Base-by-base conservation (phyloP, 2,797 vertebrate species). In the Gallirallus australis region DNA sequence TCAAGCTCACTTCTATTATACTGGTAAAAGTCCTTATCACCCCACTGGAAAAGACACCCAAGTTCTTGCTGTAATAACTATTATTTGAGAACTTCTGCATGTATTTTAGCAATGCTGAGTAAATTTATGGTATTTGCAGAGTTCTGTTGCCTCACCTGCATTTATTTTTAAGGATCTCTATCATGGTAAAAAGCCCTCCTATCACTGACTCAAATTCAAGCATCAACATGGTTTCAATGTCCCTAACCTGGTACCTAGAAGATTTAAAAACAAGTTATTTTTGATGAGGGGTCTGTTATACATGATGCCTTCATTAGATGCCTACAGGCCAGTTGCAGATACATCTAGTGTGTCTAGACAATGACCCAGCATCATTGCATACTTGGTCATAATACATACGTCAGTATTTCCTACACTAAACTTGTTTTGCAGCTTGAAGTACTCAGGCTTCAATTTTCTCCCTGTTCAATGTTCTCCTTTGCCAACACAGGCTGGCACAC, bases 231-330 rank as follows among this genome's bases (percentile, higher is more conserved):
- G 35, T 45, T 85, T 64, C 17, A 31, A 15, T 39, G 12, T 35
- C 24, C 15, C 18, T 25, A 54, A 19, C 5, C 18, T 28, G 30
- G 52, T 70, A 39, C 5, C 11, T 66, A 7, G 3, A 50, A 61
- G 12, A 39, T 48, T 63, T 83, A 63, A 71, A 68, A 63, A 5
- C 7, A 23, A 35, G 20, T 75, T 64, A 2, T 17, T 54, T 56
- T 63, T 83, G 20, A 42, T 64, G 17, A 73, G 12, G 7, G 12
- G 2, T 71, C 50, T 80, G 12, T 8, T 52, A 40, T 19, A n/a
- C 16, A 25, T 33, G 52, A 37, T 0, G 0, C 3, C 6, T 63
- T 8, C 30, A 9, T 39, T 31, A 42, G 9, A 3, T 65, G 45
- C 17, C 8, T 50, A 15, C 17, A 33, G 20, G 15, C 13, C 2